Evolutionary conservation across 2,113 vertebrate species (phyloP).

Genomic region (Caranx melampygus): DNA sequence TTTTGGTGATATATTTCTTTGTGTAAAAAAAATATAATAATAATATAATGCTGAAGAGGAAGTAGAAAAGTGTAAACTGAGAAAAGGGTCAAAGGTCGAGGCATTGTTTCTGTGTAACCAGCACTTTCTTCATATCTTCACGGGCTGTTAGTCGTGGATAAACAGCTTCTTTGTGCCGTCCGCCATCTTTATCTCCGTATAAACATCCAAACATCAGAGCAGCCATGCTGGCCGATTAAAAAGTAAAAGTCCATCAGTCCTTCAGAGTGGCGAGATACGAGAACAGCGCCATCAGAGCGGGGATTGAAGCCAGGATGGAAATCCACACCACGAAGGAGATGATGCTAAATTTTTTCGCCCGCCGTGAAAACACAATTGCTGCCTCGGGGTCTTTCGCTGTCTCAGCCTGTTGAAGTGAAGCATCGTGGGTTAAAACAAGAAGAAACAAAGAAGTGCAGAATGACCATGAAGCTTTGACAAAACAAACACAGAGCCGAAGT

Average conservation of each 20-base stretch:
- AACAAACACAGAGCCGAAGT: too few species aligned
- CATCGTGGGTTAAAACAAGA: not conserved
- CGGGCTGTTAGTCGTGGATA: not conserved
- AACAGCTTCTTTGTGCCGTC: not conserved
- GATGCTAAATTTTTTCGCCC: constrained; percentile 71
- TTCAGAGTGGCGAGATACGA: constrained; percentile 84
- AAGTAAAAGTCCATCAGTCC: constrained; percentile 67
- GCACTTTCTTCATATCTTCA: not conserved
- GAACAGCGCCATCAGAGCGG: constrained; percentile 74
- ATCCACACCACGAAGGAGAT: constrained; percentile 80
- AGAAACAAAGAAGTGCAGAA: too few species aligned
- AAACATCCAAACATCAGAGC: not conserved
- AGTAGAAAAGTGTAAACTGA: not conserved
- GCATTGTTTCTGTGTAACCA: not conserved
- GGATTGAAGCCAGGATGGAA: constrained; percentile 62
- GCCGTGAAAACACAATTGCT: not conserved
- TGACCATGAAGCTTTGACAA: too few species aligned
- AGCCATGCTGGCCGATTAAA: not conserved
- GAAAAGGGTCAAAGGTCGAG: not conserved
- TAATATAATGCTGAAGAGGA: not conserved
- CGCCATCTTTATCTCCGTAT: not conserved
- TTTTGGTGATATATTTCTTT: not conserved
- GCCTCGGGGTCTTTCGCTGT: accelerated
- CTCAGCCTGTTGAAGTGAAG: constrained; percentile 53
- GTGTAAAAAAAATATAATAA: not conserved